phyloP scores from a whole-genome alignment of 2,888 invertebrate genomes.

The Biston stratarius region DNA sequence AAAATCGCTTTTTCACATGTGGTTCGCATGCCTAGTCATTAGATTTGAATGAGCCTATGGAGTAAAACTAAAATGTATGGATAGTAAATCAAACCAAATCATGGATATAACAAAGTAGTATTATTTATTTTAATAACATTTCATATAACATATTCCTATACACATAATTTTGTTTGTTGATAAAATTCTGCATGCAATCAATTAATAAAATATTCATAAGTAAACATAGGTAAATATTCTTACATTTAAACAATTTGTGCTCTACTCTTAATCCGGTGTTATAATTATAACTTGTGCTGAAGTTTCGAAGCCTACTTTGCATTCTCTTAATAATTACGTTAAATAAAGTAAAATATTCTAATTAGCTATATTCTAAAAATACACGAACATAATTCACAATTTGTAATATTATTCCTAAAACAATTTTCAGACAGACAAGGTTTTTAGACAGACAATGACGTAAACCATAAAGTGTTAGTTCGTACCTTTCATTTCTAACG shows the following conservation, averaged over 20 bases:
- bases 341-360: slow-evolving; percentile 25
- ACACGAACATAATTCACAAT: slow-evolving; percentile 19
- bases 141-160: slow-evolving; percentile 68
- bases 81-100: slow-evolving; percentile 38
- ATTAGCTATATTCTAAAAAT: slow-evolving; percentile 21
- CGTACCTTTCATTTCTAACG: background rate
- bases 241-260: slow-evolving; percentile 44
- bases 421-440: slow-evolving; percentile 6
- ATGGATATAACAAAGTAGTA: slow-evolving; percentile 60
- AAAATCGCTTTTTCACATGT: too few species aligned
- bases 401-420: slow-evolving; percentile 12
- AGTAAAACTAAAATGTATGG: background rate
- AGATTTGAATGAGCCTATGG: too few species aligned
- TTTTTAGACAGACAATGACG: slow-evolving; percentile 2
- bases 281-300: slow-evolving; percentile 39
- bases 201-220: slow-evolving; percentile 39
- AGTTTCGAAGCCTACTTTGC: slow-evolving; percentile 35
- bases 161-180: slow-evolving; percentile 62
- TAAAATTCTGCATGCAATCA: slow-evolving; percentile 66
- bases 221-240: slow-evolving; percentile 36
- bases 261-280: slow-evolving; percentile 50
- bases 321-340: slow-evolving; percentile 22
- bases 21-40: too few species aligned
- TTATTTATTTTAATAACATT: slow-evolving; percentile 71
- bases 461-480: background rate